phyloP scores from a whole-genome alignment of 2,888 invertebrate genomes.

The Nomada lathburiana region DNA sequence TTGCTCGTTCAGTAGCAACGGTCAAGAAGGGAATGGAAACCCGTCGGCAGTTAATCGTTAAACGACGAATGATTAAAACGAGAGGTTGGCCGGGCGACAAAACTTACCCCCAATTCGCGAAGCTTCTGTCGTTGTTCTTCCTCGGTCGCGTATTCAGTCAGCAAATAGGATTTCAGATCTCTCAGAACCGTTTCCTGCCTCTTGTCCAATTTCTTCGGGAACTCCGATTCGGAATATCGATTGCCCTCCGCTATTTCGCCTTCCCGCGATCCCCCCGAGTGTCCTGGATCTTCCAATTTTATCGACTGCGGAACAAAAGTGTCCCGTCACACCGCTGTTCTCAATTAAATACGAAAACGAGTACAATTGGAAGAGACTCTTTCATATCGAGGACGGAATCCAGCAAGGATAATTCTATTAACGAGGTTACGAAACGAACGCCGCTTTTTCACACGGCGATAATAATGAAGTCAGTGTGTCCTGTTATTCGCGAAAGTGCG shows the following conservation, averaged over 20 bases:
- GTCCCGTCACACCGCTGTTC: neutral
- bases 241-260: constrained; percentile 28
- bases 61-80: constrained; percentile 20
- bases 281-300: neutral
- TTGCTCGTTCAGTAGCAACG: no score
- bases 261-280: neutral
- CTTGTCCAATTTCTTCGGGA: constrained; percentile 73
- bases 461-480: neutral
- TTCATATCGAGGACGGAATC: no score
- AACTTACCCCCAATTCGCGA: constrained; percentile 73
- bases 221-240: constrained; percentile 46
- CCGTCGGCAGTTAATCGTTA: neutral
- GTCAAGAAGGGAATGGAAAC: no score
- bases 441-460: neutral
- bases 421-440: neutral
- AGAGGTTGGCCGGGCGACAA: neutral
- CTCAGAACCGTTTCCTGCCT: constrained; percentile 71
- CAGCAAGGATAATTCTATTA: no score
- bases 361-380: no score
- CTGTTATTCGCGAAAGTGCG: neutral
- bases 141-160: constrained; percentile 68
- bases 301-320: constrained; percentile 9
- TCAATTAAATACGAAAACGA: neutral
- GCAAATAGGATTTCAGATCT: constrained; percentile 68
- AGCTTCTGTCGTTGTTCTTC: constrained; percentile 70